Base-by-base conservation (phyloP, 2,888 invertebrate genomes). In the Allophyes oxyacanthae region DNA sequence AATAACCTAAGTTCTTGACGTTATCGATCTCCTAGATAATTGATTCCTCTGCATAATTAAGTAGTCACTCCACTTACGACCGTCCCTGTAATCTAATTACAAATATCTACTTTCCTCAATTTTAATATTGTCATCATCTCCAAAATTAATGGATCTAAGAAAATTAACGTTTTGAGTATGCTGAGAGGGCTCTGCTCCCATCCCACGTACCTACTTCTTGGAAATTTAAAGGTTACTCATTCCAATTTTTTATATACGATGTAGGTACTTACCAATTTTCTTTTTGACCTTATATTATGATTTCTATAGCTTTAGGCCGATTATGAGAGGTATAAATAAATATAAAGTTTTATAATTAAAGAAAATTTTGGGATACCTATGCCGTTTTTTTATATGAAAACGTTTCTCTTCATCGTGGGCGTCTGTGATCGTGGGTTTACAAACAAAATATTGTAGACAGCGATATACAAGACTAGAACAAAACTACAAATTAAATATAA, bases 101-200 rank as follows among this genome's bases (percentile, higher is more conserved):
- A 54, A 40, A 49, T 61, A n/a, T n/a, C n/a, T n/a, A 46, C 51
- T 63, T 56, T 55, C 43, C 58, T 58, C 48, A 67, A 68, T 65
- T 72, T 72, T 65, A 72, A 75, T 68, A 64, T 75, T 65, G 53
- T 62, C 74, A 52, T 69, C 61, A 46, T 60, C 61, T 68, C 41
- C 52, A 62, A 66, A 62, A 72, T 66, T 69, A 72, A 75, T 69
- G 64, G 46, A 66, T 74, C 50, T 62, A 45, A 37, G 64, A 55
- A 64, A 64, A 75, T 74, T 69, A 57, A 65, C 34, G 53, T 72
- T 69, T 46, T 42, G 38, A 62, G 48, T 26, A 44, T 36, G 50
- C 15, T 13, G 30, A 64, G 60, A 43, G 36, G 40, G 49, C 50
- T 58, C 33, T 13, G 40, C 34, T 43, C 42, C 32, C 43, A 62